Conservation (phyloP, 2,888 invertebrate genomes). For the Seira musarum region DNA sequence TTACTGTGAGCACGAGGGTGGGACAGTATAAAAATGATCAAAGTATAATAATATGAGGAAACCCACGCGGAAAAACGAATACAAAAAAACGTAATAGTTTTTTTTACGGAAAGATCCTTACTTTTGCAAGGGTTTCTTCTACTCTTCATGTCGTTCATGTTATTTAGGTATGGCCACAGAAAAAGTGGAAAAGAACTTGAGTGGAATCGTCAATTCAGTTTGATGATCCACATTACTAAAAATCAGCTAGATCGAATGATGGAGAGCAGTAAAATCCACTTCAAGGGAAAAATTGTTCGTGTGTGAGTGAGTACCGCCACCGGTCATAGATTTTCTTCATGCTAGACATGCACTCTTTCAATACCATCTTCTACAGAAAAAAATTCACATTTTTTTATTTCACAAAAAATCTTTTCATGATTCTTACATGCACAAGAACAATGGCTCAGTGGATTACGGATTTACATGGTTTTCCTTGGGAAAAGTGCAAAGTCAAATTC, state of each 20-base stretch:
- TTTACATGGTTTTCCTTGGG: neutral
- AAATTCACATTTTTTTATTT: neutral
- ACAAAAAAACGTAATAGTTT: conserved; percentile 21
- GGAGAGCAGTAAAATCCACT: neutral
- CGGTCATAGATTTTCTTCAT: neutral
- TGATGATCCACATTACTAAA: conserved; percentile 29
- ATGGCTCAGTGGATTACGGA: neutral
- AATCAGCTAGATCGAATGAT: conserved; percentile 1
- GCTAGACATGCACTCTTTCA: neutral
- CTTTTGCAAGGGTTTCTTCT: neutral
- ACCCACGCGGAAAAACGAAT: conserved; percentile 22
- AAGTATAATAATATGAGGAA: conserved; percentile 24
- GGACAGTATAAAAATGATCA: conserved; percentile 25
- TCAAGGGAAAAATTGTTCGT: neutral
- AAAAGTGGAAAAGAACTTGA: conserved; percentile 59
- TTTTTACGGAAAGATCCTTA: neutral
- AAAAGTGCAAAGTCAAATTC: neutral
- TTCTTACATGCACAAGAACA: neutral
- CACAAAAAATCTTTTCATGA: neutral
- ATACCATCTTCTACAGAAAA: neutral
- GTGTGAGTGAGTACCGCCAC: neutral
- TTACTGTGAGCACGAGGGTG: neutral
- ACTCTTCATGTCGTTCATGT: no score
- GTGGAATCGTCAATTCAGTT: conserved; percentile 63
- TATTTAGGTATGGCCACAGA: conserved; percentile 53